phyloP scores from a whole-genome alignment of 2,113 vertebrate species.

The Gadus macrocephalus region DNA sequence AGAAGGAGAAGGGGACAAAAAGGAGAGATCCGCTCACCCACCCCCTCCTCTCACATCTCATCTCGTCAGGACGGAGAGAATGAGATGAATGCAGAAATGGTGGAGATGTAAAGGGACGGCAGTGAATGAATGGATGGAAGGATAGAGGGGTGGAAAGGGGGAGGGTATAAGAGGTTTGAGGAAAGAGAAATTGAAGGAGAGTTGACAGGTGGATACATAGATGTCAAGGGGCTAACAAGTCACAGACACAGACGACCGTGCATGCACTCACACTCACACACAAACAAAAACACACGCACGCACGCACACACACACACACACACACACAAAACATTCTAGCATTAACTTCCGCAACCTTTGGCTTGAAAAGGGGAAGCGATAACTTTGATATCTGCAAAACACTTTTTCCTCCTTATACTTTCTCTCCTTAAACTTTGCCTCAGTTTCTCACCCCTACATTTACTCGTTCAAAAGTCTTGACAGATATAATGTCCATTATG shows the following conservation, averaged over 20 bases:
- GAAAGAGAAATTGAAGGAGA: background rate
- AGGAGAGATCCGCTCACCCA: slow-evolving; percentile 31
- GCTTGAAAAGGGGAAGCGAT: too few species aligned
- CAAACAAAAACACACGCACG: slow-evolving; percentile 8
- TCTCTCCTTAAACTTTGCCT: background rate
- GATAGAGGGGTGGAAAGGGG: background rate
- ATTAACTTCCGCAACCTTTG: too few species aligned
- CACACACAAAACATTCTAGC: background rate
- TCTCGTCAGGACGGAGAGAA: slow-evolving; percentile 36
- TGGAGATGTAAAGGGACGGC: background rate
- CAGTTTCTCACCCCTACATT: background rate
- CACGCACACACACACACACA: slow-evolving; percentile 2
- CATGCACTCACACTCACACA: slow-evolving; percentile 16
- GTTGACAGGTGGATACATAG: slow-evolving; percentile 29
- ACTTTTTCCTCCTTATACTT: too few species aligned
- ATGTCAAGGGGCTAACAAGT: slow-evolving; percentile 36
- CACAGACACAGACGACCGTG: slow-evolving; percentile 4
- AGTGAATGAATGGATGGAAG: background rate
- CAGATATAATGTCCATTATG: background rate
- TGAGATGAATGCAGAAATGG: slow-evolving; percentile 35
- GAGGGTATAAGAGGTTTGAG: too few species aligned
- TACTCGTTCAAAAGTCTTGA: background rate
- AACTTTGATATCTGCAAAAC: background rate
- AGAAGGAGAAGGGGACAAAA: slow-evolving; percentile 12
- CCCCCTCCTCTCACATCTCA: slow-evolving; percentile 10